These are phyloP conservation scores for Machaerirhynchus nigripectus DNA, from an alignment of 2,113 vertebrate species.

Conservation along the genomic window DNA sequence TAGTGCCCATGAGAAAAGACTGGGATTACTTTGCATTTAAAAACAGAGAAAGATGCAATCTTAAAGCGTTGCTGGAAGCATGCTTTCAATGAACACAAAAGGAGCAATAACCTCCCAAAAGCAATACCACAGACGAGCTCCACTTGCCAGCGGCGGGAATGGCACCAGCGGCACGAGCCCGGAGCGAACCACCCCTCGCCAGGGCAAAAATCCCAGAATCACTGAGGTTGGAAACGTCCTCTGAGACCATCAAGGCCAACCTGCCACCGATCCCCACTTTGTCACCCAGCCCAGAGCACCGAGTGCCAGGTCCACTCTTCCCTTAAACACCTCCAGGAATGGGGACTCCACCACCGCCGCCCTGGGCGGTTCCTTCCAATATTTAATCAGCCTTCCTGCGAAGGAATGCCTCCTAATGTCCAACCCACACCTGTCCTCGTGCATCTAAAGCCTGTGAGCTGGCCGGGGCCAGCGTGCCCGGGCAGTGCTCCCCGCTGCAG, in stretches of 20 bases:
- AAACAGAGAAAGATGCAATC: neutral
- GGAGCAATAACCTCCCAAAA: neutral
- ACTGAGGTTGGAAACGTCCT: neutral
- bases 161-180: neutral
- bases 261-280: neutral
- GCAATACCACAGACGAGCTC: neutral
- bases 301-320: neutral
- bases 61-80: neutral
- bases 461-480: neutral
- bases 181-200: neutral
- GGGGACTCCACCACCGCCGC: no score
- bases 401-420: neutral
- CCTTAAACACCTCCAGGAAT: neutral
- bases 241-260: neutral
- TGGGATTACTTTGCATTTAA: no score
- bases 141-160: neutral
- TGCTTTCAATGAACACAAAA: neutral
- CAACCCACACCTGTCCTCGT: neutral
- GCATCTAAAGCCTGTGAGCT: accelerated
- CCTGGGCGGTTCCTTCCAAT: neutral
- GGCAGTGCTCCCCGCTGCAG: neutral
- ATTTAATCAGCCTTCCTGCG: accelerated
- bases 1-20: accelerated
- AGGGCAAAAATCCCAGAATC: neutral
- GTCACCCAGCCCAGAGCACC: neutral